Evolutionary conservation across 2,113 vertebrate genomes (phyloP).

Genomic region (Numida meleagris): DNA sequence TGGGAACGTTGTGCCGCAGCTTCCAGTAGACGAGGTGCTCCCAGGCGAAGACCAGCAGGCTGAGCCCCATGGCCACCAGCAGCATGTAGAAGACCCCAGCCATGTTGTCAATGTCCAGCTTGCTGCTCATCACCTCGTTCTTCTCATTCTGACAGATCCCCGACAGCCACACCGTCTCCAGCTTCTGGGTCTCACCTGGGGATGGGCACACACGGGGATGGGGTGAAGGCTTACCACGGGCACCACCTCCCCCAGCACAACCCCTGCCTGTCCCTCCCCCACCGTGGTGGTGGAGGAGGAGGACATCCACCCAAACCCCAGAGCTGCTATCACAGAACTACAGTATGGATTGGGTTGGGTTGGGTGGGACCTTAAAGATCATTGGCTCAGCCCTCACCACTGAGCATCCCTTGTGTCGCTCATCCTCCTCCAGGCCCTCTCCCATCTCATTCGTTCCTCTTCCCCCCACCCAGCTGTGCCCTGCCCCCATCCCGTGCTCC

Average conservation of each 20-base stretch:
- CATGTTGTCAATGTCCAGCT: conserved; percentile 99
- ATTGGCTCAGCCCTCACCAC: background rate
- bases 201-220: rapidly evolving
- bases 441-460: background rate
- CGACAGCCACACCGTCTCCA: conserved; percentile 97
- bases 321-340: background rate
- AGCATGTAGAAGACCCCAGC: conserved; percentile 99
- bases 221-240: background rate
- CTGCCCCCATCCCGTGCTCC: background rate
- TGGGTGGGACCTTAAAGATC: background rate
- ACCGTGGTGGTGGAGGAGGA: background rate
- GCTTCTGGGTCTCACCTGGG: conserved; percentile 93
- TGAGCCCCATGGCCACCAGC: conserved; percentile 97
- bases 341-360: background rate
- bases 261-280: background rate
- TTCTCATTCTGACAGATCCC: conserved; percentile 99
- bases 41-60: conserved; percentile 95
- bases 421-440: background rate
- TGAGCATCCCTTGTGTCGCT: background rate
- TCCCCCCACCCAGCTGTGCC: background rate
- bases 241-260: background rate
- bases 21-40: conserved; percentile 98
- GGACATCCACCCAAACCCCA: background rate
- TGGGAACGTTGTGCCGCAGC: conserved; percentile 89
- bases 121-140: conserved; percentile 98